phyloP scores from a whole-genome alignment of 2,113 vertebrate species.

The Oceanodroma tethys region DNA sequence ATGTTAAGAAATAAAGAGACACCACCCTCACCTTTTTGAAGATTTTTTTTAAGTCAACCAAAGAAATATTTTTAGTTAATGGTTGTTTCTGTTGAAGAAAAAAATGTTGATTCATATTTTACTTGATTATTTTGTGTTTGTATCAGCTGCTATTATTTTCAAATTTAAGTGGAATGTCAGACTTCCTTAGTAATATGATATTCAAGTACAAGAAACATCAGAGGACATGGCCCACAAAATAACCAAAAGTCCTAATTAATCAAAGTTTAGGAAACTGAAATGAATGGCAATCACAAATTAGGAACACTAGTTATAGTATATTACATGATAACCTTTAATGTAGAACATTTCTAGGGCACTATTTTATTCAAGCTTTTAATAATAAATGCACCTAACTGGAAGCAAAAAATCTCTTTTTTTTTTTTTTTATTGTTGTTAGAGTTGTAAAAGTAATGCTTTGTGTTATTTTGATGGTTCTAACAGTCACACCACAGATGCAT shows the following conservation, averaged over 20 bases:
- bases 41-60: not conserved
- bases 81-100: not conserved
- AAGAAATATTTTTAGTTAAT: not conserved
- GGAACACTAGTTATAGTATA: not conserved
- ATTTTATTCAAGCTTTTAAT: not conserved
- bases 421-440: not conserved
- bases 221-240: not conserved
- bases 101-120: not conserved
- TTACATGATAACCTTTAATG: not conserved
- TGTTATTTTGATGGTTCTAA: not conserved
- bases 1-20: not conserved
- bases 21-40: not conserved
- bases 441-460: not conserved
- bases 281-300: not conserved
- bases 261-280: not conserved
- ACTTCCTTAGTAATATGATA: not conserved
- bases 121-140: not conserved
- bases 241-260: not conserved
- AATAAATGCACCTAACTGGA: not conserved
- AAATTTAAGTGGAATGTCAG: not conserved
- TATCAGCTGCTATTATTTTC: constrained; percentile 6
- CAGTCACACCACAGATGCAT: constrained; percentile 8
- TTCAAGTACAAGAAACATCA: not conserved
- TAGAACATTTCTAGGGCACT: not conserved
- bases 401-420: not conserved